Conservation (phyloP, 2,797 vertebrate species). For the Peromyscus attwateri region DNA sequence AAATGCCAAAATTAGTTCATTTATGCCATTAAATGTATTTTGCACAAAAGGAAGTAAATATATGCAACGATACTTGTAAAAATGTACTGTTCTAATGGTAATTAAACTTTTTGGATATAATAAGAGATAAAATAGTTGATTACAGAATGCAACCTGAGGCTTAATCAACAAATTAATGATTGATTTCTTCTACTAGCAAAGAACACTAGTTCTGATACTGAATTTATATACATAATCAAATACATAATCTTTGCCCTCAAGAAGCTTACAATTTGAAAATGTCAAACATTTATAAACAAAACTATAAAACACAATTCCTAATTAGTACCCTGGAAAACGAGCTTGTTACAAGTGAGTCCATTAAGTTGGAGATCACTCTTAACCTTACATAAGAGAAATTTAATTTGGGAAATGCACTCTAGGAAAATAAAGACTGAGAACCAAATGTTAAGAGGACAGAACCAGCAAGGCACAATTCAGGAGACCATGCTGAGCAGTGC, state of each 20-base stretch:
- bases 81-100: slow-evolving; percentile 7
- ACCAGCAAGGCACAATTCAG: neutral
- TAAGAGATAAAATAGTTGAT: slow-evolving; percentile 53
- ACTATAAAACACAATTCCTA: slow-evolving; percentile 49
- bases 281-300: slow-evolving; percentile 47
- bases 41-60: neutral
- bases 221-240: slow-evolving; percentile 8
- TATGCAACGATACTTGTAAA: slow-evolving; percentile 22
- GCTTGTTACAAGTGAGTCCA: slow-evolving; percentile 8
- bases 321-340: neutral
- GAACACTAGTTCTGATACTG: neutral
- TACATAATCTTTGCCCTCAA: neutral
- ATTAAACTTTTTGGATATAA: slow-evolving; percentile 31
- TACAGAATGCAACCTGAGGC: slow-evolving; percentile 6
- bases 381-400: slow-evolving; percentile 46
- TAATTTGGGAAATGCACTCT: neutral
- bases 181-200: slow-evolving; percentile 53
- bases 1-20: slow-evolving; percentile 54
- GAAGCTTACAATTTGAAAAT: slow-evolving; percentile 55
- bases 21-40: neutral
- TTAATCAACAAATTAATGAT: slow-evolving; percentile 45
- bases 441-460: neutral
- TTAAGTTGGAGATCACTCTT: slow-evolving; percentile 46
- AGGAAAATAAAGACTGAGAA: slow-evolving; percentile 24
- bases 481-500: neutral